Conservation (phyloP, 2,888 invertebrate genomes). For the Sericinus montela region DNA sequence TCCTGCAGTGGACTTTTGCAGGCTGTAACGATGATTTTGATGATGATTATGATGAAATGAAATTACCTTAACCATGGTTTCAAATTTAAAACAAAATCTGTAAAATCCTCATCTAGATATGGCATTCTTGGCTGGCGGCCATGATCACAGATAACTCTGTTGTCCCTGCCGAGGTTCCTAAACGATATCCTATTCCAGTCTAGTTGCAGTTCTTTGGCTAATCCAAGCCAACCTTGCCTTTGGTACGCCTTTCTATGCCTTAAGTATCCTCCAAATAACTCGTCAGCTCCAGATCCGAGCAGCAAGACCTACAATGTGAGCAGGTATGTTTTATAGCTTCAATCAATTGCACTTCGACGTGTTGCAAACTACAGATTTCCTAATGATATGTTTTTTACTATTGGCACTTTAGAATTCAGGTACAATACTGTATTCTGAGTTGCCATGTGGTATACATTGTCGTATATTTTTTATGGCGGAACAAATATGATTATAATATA, state of each 20-base stretch:
- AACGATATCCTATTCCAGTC: slow-evolving; percentile 93
- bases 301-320: slow-evolving; percentile 90
- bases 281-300: slow-evolving; percentile 97
- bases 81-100: slow-evolving; percentile 81
- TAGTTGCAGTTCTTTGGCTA: slow-evolving; percentile 81
- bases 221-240: slow-evolving; percentile 75
- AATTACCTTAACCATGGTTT: slow-evolving; percentile 83
- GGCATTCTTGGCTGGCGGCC: slow-evolving; percentile 91
- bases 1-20: too few relatives aligned
- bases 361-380: too few relatives aligned
- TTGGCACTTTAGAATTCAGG: too few relatives aligned
- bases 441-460: too few relatives aligned
- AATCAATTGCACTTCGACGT: too few relatives aligned
- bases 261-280: slow-evolving; percentile 96
- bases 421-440: too few relatives aligned
- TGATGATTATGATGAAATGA: too few relatives aligned
- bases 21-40: too few relatives aligned
- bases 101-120: slow-evolving; percentile 86
- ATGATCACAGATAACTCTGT: slow-evolving; percentile 94
- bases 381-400: too few relatives aligned
- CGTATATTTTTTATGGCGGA: too few relatives aligned
- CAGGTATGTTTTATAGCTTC: too few relatives aligned
- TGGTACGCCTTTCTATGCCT: slow-evolving; percentile 88
- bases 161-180: slow-evolving; percentile 96
- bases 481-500: too few relatives aligned